These are phyloP conservation scores for Cenopis cana DNA, from an alignment of 2,888 invertebrate genomes.

Conservation along the genomic window DNA sequence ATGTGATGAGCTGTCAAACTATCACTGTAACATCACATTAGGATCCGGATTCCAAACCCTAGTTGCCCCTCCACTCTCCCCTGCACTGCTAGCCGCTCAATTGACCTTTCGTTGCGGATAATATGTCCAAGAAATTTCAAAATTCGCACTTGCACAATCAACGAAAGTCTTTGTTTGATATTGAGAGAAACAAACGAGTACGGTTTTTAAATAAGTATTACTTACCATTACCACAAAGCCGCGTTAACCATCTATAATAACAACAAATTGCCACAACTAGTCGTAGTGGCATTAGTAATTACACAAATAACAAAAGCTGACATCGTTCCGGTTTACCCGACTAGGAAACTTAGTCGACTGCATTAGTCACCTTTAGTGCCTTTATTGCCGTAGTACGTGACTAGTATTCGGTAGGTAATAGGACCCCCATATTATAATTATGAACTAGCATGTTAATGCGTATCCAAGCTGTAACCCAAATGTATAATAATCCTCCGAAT, in stretches of 20 bases:
- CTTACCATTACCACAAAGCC: not conserved
- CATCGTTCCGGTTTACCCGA: slow-evolving; percentile 33
- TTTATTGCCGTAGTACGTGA: slow-evolving; percentile 6
- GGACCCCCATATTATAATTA: not conserved
- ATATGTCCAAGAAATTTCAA: too few species aligned
- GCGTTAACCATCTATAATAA: not conserved
- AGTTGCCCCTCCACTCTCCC: too few species aligned
- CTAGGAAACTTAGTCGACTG: slow-evolving; percentile 13
- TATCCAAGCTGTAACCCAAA: too few species aligned
- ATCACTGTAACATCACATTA: too few species aligned
- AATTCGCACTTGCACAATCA: too few species aligned
- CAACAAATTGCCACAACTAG: slow-evolving; percentile 14
- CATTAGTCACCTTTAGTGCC: slow-evolving; percentile 21
- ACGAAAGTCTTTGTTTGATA: too few species aligned
- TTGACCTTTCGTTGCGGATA: too few species aligned
- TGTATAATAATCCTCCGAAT: too few species aligned
- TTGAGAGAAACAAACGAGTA: too few species aligned
- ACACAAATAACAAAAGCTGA: slow-evolving; percentile 38
- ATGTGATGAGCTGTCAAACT: too few species aligned
- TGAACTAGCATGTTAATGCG: not conserved
- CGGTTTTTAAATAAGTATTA: not conserved
- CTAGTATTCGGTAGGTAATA: not conserved
- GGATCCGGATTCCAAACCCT: too few species aligned
- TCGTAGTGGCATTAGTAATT: slow-evolving; percentile 28
- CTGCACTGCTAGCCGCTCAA: too few species aligned